Base-by-base conservation (phyloP, 2,113 vertebrate species). In the Lycaon pictus region DNA sequence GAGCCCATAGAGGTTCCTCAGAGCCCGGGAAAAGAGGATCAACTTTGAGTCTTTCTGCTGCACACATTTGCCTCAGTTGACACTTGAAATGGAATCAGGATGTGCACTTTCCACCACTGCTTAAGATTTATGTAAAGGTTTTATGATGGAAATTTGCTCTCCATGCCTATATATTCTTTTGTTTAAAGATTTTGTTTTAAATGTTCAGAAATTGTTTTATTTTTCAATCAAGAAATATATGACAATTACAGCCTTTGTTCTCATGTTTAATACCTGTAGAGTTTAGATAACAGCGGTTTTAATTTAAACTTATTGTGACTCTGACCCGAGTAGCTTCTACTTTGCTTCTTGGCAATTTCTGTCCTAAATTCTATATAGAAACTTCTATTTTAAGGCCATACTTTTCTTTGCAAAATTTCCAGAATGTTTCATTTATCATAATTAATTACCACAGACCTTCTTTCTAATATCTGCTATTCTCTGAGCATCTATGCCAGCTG, bases 261-360 rank as follows among this genome's bases (percentile, higher is more conserved):
- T 53, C 22, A 43, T 71, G 43, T 84, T 94, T 96, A 60, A 81
- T 85, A 91, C 53, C 65, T 88, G 35, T 56, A 65, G 95, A 93
- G 29, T 77, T 90, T 32, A 85, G 65, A 86, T 86, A 93, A 88
- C 8, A 90, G 51, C 9, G 72, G 81, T 88, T 97, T 97, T 94
- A 77, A 88, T 96, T 97, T 96, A 93, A 93, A 90, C n/a, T 84
- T 96, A 55, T 79, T 83, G 74, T 84, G 81, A 84, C 15, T 55
- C 62, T 91, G 65, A 88, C 35, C 82, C 22, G 69, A 56, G 74
- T 93, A 93, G 43, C 15, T 93, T 35, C 29, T 79, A 51, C 71
- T 95, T 88, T 81, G 81, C 51, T 81, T 62, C 63, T 88, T 37
- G 60, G 51, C 7, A 55, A 83, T 82, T 94, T 93, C 56, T 93